phyloP scores from a whole-genome alignment of 2,888 invertebrate species.

The Eubasilissa splendida region DNA sequence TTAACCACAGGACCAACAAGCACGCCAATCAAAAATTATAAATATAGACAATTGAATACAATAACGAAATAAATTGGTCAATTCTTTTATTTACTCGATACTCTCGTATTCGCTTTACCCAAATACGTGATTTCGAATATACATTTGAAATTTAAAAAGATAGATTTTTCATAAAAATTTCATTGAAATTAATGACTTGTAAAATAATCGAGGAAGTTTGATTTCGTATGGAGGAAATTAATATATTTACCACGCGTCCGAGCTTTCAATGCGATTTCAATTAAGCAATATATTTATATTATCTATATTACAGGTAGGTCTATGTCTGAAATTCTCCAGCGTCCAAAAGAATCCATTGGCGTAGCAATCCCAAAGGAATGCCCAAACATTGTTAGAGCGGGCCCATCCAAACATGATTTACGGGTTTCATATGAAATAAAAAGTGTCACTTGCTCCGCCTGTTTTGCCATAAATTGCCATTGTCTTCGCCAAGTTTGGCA shows the following conservation, averaged over 20 bases:
- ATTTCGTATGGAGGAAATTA: not conserved
- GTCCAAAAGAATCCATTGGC: constrained; percentile 19
- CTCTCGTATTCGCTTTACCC: too few species aligned
- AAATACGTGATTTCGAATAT: too few species aligned
- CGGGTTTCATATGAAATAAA: constrained; percentile 54
- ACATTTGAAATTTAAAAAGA: too few species aligned
- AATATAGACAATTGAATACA: too few species aligned
- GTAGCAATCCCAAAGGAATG: constrained; percentile 13
- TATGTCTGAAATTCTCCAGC: not conserved
- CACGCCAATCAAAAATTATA: too few species aligned
- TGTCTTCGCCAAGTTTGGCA: constrained; percentile 52
- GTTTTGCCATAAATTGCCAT: constrained; percentile 55
- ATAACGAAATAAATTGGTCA: too few species aligned
- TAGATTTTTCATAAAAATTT: too few species aligned
- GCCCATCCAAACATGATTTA: constrained; percentile 54
- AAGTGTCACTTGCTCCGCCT: constrained; percentile 44
- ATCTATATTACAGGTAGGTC: not conserved
- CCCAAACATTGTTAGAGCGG: constrained; percentile 47
- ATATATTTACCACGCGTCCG: not conserved
- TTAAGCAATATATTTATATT: not conserved
- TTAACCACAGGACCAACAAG: too few species aligned
- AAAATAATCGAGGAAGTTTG: too few species aligned
- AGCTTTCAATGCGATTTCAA: not conserved
- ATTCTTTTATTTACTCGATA: too few species aligned
- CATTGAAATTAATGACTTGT: too few species aligned